Evolutionary conservation across 2,113 vertebrate genomes (phyloP).

Genomic region (Orycteropus afer): DNA sequence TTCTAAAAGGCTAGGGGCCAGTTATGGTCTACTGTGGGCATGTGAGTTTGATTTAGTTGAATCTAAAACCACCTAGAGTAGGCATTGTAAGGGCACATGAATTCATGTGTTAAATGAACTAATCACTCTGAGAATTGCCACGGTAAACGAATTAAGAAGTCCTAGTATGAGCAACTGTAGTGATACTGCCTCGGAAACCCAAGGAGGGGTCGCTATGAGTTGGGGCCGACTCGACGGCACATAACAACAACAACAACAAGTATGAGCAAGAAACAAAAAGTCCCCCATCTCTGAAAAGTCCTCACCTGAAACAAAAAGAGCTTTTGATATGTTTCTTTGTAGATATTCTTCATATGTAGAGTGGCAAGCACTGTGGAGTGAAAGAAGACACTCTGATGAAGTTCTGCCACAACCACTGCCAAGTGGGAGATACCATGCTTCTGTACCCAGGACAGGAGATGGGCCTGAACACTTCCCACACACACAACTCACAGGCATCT

Average conservation of each 20-base stretch:
- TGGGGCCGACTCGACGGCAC: too few relatives aligned
- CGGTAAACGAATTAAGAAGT: neutral
- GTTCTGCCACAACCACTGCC: neutral
- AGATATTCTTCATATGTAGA: conserved; percentile 59
- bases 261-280: neutral
- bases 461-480: neutral
- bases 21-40: neutral
- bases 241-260: too few relatives aligned
- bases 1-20: neutral
- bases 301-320: conserved; percentile 59
- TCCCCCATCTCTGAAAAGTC: neutral
- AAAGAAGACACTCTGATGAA: neutral
- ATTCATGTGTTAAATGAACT: neutral
- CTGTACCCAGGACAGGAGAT: neutral
- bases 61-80: neutral
- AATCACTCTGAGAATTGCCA: neutral
- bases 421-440: neutral
- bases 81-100: neutral
- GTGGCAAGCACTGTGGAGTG: conserved; percentile 39
- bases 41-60: neutral
- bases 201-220: too few relatives aligned
- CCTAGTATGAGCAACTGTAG: neutral
- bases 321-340: neutral
- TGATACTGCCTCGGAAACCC: too few relatives aligned
- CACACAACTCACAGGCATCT: neutral